These are phyloP conservation scores for human DNA, from an alignment of 2,113 vertebrate genomes.

Conservation along the genomic window DNA sequence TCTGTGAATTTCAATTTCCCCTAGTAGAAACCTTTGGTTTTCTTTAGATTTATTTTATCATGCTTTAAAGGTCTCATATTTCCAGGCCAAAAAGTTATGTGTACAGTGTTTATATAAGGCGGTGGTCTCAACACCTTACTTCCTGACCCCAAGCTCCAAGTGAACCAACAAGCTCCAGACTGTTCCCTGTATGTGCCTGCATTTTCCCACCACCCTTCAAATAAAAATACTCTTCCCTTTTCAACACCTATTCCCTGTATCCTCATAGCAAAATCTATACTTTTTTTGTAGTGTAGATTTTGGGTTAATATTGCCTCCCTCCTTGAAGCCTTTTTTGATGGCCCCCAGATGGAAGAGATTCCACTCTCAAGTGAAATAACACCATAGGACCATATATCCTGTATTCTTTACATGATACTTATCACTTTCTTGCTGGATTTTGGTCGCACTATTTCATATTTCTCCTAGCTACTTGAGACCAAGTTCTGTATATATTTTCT, in stretches of 20 bases:
- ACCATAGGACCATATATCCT: background rate
- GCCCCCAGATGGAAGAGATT: background rate
- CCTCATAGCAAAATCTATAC: background rate
- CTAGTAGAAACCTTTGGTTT: background rate
- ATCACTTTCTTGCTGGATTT: background rate
- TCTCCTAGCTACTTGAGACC: background rate
- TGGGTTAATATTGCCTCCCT: background rate
- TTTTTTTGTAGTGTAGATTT: background rate
- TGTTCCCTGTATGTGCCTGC: background rate
- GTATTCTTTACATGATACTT: background rate
- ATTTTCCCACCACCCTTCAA: background rate
- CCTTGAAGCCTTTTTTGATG: background rate
- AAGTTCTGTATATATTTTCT: background rate
- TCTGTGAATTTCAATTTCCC: background rate
- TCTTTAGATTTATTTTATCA: background rate
- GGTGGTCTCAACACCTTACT: background rate
- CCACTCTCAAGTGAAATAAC: background rate
- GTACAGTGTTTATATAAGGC: background rate
- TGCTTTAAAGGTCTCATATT: background rate
- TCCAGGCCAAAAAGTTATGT: background rate
- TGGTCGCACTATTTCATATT: background rate
- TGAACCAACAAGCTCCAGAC: background rate
- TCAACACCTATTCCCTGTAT: background rate
- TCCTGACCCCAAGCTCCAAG: background rate
- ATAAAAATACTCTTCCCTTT: background rate